Conservation (phyloP, 2,888 invertebrate species). For the Hydraecia micacea region DNA sequence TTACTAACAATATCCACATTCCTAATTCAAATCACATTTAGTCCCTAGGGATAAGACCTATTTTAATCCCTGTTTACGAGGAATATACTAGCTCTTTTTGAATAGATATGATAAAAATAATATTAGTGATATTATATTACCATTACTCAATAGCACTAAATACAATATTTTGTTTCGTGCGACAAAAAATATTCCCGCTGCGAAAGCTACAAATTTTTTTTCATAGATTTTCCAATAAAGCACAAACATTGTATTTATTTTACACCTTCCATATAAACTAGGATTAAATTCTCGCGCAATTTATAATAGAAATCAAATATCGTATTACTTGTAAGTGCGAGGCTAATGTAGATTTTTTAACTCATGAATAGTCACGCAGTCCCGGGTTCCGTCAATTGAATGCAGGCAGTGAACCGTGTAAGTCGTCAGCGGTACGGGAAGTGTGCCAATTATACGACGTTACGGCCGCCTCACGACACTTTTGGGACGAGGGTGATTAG, state of each 20-base stretch:
- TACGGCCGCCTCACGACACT: conserved; percentile 68
- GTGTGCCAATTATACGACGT: conserved; percentile 77
- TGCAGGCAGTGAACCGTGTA: conserved; percentile 69
- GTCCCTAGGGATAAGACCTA: too few relatives aligned
- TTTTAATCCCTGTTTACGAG: too few relatives aligned
- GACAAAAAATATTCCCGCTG: neutral
- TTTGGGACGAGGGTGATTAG: conserved; percentile 66
- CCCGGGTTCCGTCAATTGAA: conserved; percentile 71
- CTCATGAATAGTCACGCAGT: conserved; percentile 66
- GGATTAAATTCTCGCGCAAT: conserved; percentile 7
- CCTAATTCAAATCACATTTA: too few relatives aligned
- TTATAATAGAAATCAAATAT: conserved; percentile 44
- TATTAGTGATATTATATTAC: too few relatives aligned
- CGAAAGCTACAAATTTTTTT: neutral
- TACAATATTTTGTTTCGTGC: neutral
- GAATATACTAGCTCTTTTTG: too few relatives aligned
- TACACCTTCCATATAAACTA: neutral
- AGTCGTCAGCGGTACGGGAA: conserved; percentile 74
- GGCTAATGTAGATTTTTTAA: conserved; percentile 64
- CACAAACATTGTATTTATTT: neutral
- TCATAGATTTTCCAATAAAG: neutral
- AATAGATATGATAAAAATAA: too few relatives aligned
- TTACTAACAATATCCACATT: too few relatives aligned
- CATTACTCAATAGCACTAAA: neutral
- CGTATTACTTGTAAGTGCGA: conserved; percentile 56